Conservation (phyloP, 1,140 invertebrate species). For the Camponotus floridanus region DNA sequence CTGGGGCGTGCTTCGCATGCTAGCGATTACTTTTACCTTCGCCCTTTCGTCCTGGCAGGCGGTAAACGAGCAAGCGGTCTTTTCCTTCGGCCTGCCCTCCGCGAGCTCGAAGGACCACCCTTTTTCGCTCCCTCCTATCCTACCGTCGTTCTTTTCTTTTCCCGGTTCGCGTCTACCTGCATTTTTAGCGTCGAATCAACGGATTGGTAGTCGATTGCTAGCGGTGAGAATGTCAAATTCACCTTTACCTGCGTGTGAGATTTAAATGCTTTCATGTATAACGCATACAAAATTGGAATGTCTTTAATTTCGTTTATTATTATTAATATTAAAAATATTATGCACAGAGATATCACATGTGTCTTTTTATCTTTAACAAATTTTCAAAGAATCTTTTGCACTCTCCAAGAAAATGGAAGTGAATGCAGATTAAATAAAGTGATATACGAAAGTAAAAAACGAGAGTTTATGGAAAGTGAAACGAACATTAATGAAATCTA, state of each 20-base stretch:
- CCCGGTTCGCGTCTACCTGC: slow-evolving; percentile 62
- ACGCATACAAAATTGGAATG: neutral
- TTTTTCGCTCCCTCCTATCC: slow-evolving; percentile 47
- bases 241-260: neutral
- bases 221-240: neutral
- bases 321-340: slow-evolving; percentile 1
- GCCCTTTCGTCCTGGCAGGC: slow-evolving; percentile 51
- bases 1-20: slow-evolving; percentile 81
- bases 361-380: too few relatives aligned
- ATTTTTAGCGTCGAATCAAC: slow-evolving; percentile 68
- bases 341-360: too few relatives aligned
- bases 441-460: neutral
- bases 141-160: slow-evolving; percentile 62
- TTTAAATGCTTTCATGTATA: neutral
- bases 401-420: too few relatives aligned
- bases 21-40: slow-evolving; percentile 78
- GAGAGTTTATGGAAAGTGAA: neutral
- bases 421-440: neutral
- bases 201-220: slow-evolving; percentile 37
- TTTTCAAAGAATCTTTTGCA: too few relatives aligned
- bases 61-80: slow-evolving; percentile 56
- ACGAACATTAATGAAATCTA: neutral
- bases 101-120: slow-evolving; percentile 22
- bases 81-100: slow-evolving; percentile 62
- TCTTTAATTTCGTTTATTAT: slow-evolving; percentile 9